Percentiles rank a stretch among this genome's conserved stretches.
These are phyloP conservation scores for Tolmerus cingulatus DNA, from an alignment of 2,888 invertebrate genomes.

Conservation along the genomic window DNA sequence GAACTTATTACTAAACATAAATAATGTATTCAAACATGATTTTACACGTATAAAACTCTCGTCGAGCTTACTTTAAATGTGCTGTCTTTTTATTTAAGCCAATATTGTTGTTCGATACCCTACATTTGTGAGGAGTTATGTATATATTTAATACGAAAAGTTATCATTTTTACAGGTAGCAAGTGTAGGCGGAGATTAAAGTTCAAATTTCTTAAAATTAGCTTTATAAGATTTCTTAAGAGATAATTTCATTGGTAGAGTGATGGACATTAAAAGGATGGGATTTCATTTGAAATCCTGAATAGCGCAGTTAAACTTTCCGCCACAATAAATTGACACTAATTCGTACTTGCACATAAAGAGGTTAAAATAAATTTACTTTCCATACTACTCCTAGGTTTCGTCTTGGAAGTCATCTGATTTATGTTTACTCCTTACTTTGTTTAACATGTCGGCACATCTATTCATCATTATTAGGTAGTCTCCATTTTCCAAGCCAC, in stretches of 20 bases:
- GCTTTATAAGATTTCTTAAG: neutral
- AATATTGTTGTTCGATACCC: neutral
- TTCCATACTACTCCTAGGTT: neutral
- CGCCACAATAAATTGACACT: conserved; percentile 12
- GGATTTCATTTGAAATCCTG: neutral
- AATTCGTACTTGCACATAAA: neutral
- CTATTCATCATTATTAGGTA: conserved; percentile 69
- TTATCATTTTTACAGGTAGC: neutral
- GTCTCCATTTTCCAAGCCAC: conserved; percentile 62
- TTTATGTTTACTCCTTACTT: conserved; percentile 65
- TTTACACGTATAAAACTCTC: neutral
- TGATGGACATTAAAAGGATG: neutral
- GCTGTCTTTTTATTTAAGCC: neutral
- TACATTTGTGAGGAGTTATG: neutral
- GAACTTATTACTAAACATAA: neutral
- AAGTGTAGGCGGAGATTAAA: neutral
- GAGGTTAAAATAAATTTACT: neutral
- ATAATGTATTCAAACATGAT: neutral
- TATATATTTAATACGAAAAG: neutral
- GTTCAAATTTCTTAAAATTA: neutral
- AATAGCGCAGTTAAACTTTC: neutral
- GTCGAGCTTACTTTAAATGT: neutral
- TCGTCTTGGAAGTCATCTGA: conserved; percentile 20
- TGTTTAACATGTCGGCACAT: conserved; percentile 70
- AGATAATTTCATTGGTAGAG: neutral